Evolutionary conservation across 2,888 invertebrate species (phyloP), one percentile per base, ranked within the genome.

Genomic region (Amphimallon solstitiale): DNA sequence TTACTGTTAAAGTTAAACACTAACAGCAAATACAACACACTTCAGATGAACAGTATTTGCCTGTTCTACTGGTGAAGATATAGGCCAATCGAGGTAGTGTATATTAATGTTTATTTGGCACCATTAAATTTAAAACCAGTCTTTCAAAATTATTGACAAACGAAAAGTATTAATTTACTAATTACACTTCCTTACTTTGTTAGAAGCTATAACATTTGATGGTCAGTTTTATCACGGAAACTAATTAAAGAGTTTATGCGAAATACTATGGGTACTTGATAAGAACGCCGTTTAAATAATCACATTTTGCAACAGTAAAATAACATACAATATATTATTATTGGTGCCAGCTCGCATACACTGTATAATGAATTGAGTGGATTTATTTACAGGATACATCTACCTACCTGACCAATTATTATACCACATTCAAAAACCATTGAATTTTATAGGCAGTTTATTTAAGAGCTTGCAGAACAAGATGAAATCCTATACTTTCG

Each of bases 201-300:
- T 29, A 29, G 29, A 1, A 43, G 10, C 12, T 15, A 40, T 54
- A 43, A 56, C 23, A 21, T 43, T 56, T 56, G 23, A 56, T 14
- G 23, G 40, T 56, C 56, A 56, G 23, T 29, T 56, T 56, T 56
- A 56, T 56, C 40, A 56, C 40, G 43, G 56, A 59, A 59, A 59
- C 43, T 59, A 59, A 59, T 59, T 59, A 59, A 59, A 59, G 56
- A 15, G n/a, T 43, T 43, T 59, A 59, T 21, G 15, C 2, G 43
- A 43, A 45, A 38, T 40, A 34, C 43, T 29, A 10, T 15, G 10
- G 29, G 10, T 14, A 43, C 43, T 29, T 59, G 43, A 59, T 59
- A 59, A 59, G 45, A 17, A 29, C 14, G 34, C 43, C 43, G 15
- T 59, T 59, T 59, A 59, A 29, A 15, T 4, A 15, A 43, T 59